These are phyloP conservation scores for Drosophila miranda DNA, from an alignment of 1,140 invertebrate species.

Conservation along the genomic window DNA sequence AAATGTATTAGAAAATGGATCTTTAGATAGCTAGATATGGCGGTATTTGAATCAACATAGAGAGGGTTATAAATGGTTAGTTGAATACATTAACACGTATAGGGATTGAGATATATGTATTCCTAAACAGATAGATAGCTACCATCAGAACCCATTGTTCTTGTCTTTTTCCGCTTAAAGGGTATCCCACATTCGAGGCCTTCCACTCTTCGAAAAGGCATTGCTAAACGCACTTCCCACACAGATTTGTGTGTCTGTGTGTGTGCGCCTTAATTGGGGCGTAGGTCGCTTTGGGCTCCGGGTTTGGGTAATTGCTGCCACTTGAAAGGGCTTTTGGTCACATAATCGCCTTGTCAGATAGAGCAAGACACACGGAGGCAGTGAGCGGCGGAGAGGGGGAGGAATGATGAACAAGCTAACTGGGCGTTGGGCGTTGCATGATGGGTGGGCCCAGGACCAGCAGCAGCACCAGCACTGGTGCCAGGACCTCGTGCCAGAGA, in stretches of 20 bases:
- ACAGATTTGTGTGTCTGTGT: slow-evolving; percentile 62
- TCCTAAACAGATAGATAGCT: too few relatives aligned
- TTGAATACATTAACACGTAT: too few relatives aligned
- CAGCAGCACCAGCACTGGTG: too few relatives aligned
- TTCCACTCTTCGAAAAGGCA: not conserved
- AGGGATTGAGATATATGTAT: too few relatives aligned
- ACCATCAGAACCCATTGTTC: too few relatives aligned
- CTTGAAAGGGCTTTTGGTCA: slow-evolving; percentile 62
- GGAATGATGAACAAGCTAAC: slow-evolving; percentile 37
- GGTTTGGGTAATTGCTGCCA: slow-evolving; percentile 73
- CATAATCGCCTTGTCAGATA: slow-evolving; percentile 64
- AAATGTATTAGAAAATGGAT: too few relatives aligned
- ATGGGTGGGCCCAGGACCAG: slow-evolving; percentile 32
- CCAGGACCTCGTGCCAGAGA: slow-evolving; percentile 13
- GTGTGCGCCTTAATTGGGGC: slow-evolving; percentile 66
- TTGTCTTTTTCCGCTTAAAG: not conserved
- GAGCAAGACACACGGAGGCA: slow-evolving; percentile 35
- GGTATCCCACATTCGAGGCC: not conserved
- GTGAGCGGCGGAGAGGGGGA: not conserved
- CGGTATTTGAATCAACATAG: too few relatives aligned
- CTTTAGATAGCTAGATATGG: too few relatives aligned
- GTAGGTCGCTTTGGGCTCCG: slow-evolving; percentile 43
- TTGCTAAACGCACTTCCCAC: slow-evolving; percentile 69
- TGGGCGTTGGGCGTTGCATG: slow-evolving; percentile 32
- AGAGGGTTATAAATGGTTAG: too few relatives aligned